Conservation (phyloP, 2,797 vertebrate genomes). For the Hoplostethus mediterraneus region DNA sequence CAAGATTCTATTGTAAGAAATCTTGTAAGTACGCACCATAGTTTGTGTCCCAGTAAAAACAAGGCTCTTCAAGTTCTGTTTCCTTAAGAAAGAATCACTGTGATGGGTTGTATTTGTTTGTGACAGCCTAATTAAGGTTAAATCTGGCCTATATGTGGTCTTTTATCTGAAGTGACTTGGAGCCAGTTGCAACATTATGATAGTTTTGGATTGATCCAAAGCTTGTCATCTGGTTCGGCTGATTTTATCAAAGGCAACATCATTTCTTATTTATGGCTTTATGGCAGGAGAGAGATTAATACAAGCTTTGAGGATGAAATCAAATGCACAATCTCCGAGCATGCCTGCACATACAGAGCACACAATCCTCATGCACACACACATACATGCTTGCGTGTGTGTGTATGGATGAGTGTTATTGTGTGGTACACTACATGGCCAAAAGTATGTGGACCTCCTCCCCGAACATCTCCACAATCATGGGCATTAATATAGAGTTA, state of each 20-base stretch:
- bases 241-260: not conserved
- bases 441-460: too few relatives aligned
- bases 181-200: not conserved
- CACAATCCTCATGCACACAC: conserved; percentile 2
- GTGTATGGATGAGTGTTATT: not conserved
- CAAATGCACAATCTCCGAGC: not conserved
- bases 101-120: too few relatives aligned
- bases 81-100: too few relatives aligned
- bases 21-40: too few relatives aligned
- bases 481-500: too few relatives aligned
- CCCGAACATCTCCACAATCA: too few relatives aligned
- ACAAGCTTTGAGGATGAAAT: not conserved
- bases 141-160: too few relatives aligned
- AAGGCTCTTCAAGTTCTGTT: too few relatives aligned
- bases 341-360: not conserved
- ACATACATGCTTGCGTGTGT: not conserved
- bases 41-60: too few relatives aligned
- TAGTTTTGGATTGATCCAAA: not conserved
- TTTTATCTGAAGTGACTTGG: not conserved
- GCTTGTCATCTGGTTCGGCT: conserved; percentile 1
- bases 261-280: conserved; percentile 10
- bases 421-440: not conserved
- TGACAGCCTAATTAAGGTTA: too few relatives aligned
- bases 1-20: too few relatives aligned
- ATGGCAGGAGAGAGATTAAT: not conserved